A percentile compares a stretch with the other conserved stretches of the same genome.
Conservation (phyloP, 2,113 vertebrate species). For the Pangasianodon gigas region DNA sequence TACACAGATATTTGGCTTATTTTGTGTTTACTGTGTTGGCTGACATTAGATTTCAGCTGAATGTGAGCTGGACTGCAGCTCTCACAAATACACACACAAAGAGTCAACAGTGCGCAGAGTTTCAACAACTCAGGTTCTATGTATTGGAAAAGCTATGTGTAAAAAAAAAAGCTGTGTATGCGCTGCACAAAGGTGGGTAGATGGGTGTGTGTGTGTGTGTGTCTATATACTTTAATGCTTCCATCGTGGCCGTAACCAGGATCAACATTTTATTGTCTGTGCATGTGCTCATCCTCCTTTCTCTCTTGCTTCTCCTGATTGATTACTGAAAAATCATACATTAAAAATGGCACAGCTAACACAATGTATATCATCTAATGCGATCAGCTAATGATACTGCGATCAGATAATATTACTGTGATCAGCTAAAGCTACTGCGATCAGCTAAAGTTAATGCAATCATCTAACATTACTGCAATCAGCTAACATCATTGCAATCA, state of each 20-base stretch:
- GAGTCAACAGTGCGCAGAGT: not conserved
- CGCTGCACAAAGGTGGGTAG: not conserved
- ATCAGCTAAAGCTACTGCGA: too few relatives aligned
- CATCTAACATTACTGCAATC: not conserved
- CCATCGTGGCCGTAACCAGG: not conserved
- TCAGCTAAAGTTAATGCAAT: not conserved
- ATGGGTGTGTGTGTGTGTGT: not conserved
- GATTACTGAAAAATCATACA: not conserved
- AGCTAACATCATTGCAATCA: too few relatives aligned
- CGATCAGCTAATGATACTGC: not conserved
- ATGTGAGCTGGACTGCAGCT: not conserved
- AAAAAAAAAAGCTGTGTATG: not conserved
- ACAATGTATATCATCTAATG: not conserved
- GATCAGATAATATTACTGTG: too few relatives aligned
- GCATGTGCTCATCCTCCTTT: not conserved
- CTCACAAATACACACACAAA: constrained; percentile 5
- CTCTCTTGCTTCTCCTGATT: not conserved
- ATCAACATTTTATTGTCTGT: not conserved
- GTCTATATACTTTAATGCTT: not conserved
- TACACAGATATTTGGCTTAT: not conserved
- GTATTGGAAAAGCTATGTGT: not conserved
- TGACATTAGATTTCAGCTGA: constrained; percentile 9
- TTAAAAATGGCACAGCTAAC: not conserved
- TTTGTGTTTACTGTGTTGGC: not conserved
- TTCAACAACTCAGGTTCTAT: not conserved